Evolutionary conservation across 2,113 vertebrate species (phyloP).

Genomic region (Notechis scutatus): DNA sequence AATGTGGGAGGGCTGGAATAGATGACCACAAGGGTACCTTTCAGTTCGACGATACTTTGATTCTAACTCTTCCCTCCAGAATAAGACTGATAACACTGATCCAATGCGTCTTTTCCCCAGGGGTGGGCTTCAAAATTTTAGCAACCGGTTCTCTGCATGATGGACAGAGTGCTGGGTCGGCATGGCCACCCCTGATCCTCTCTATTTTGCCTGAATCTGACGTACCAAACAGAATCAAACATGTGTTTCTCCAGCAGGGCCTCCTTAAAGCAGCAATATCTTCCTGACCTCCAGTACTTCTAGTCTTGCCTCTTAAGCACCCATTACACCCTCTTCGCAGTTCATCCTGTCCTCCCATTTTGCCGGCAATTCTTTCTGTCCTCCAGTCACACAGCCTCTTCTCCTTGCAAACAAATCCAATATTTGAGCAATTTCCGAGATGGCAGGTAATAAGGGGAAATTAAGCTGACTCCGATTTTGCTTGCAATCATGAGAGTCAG

Average conservation of each 20-base stretch:
- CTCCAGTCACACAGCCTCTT: background rate
- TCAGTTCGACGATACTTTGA: background rate
- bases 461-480: background rate
- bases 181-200: too few relatives aligned
- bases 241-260: background rate
- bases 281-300: background rate
- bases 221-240: background rate
- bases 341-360: background rate
- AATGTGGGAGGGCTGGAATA: background rate
- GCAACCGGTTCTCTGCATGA: too few relatives aligned
- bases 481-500: background rate
- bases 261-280: background rate
- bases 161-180: too few relatives aligned
- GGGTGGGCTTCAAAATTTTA: too few relatives aligned
- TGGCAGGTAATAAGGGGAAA: background rate
- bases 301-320: background rate
- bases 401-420: background rate
- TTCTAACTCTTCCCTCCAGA: background rate
- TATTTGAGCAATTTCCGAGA: background rate
- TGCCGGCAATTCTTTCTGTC: background rate
- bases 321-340: background rate
- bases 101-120: background rate
- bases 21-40: background rate
- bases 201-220: background rate
- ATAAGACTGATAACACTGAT: background rate